Conservation (phyloP, 2,888 invertebrate genomes). For the Scaptomyza caliginosa region DNA sequence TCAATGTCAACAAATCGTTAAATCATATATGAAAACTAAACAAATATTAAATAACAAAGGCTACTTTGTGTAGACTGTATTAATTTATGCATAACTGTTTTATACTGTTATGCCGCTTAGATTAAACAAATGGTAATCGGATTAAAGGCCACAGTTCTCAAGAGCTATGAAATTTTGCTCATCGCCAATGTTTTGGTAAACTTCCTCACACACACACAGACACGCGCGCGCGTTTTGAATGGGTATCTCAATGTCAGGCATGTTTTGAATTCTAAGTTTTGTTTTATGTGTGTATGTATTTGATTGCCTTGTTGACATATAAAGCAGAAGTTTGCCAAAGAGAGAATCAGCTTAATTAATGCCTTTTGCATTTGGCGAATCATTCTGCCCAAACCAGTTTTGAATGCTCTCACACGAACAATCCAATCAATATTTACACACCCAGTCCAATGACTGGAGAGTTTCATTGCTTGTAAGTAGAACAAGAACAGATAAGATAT, state of each 20-base stretch:
- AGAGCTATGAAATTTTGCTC: too few relatives aligned
- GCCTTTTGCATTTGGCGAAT: slow-evolving; percentile 24
- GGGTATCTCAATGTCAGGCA: background rate
- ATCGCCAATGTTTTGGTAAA: too few relatives aligned
- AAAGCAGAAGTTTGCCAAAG: slow-evolving; percentile 23
- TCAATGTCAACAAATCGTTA: slow-evolving; percentile 55
- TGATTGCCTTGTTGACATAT: slow-evolving; percentile 50
- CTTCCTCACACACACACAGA: background rate
- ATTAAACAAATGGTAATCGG: background rate
- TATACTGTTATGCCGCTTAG: slow-evolving; percentile 42
- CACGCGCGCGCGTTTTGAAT: too few relatives aligned
- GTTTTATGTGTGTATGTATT: background rate
- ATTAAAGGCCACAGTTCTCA: slow-evolving; percentile 10
- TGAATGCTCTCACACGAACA: slow-evolving; percentile 18
- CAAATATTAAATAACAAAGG: slow-evolving; percentile 53
- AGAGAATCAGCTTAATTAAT: slow-evolving; percentile 35
- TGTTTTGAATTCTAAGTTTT: background rate
- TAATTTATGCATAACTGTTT: slow-evolving; percentile 61
- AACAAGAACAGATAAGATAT: slow-evolving; percentile 8
- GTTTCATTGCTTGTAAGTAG: slow-evolving; percentile 38
- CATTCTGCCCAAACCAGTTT: slow-evolving; percentile 48
- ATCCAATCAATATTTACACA: slow-evolving; percentile 30
- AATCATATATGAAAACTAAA: slow-evolving; percentile 15
- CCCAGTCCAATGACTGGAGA: slow-evolving; percentile 38
- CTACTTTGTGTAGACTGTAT: slow-evolving; percentile 11